Base-by-base conservation (phyloP, 2,113 vertebrate genomes). In the Thunnus thynnus region DNA sequence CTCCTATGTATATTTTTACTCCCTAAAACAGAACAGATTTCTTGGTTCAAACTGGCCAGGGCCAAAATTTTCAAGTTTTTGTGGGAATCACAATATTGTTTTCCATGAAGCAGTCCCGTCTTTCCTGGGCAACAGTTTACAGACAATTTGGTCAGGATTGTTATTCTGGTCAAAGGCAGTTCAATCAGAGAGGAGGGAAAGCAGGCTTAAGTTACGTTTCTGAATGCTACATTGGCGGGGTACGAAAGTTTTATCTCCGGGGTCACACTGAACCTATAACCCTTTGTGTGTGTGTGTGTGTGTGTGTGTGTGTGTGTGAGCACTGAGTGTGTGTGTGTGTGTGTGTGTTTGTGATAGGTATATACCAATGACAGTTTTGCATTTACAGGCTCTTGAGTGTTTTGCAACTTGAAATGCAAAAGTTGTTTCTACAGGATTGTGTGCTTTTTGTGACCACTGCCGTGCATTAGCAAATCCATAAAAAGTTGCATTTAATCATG, bases 1-100 rank as follows among this genome's bases (percentile, higher is more conserved):
- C 82, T 83, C 58, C 25, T 51, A 63, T 88, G 86, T 91, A 90
- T 91, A 91, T 92, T 93, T 91, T 91, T 83, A 88, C 76, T 87
- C 80, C 20, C 48, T 41, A 54, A 81, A 79, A 85, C 56, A 22
- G 71, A 86, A 78, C 62, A 75, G 55, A 86, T 70, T 81, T 86
- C 86, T 85, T 63, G 65, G 78, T 72, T 91, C 70, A 78, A 82
- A 88, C 25, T 1, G 44, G 25, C 13, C 1, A 71, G 44, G 61
- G 89, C 76, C 83, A 77, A 72, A 30, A 57, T 76, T 64, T 80
- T 85, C 3, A 22, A 25, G 57, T 60, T 86, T 92, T 88, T 89
- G 75, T 87, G 88, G 90, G 87, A 91, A 88, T 85, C 36, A 52
- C 79, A 69, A 86, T 86, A 76, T 91, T 91, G 88, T 91, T 92